These are phyloP conservation scores for Umimayanthus chanpuru DNA, from an alignment of 92 coral and sea anemone species.

Conservation along the genomic window DNA sequence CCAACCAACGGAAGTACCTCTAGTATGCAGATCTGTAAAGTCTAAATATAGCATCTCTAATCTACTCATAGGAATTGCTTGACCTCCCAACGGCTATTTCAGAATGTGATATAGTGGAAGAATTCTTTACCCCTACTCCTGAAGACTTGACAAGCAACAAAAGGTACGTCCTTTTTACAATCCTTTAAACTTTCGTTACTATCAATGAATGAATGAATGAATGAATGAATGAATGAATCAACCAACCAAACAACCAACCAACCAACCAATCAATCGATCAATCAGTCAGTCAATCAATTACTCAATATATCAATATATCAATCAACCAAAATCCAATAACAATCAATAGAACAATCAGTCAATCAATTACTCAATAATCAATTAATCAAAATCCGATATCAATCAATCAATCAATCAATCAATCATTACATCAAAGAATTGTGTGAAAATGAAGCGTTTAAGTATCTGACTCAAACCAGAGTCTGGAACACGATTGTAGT, in stretches of 20 bases:
- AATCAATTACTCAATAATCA: not conserved
- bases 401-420: too few species aligned
- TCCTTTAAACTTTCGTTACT: not conserved
- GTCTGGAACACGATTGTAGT: too few species aligned
- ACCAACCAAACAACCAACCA: not conserved
- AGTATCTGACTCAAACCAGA: too few species aligned
- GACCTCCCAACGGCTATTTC: constrained; percentile 36
- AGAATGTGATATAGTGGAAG: constrained; percentile 29
- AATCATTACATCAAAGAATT: too few species aligned
- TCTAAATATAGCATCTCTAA: not conserved
- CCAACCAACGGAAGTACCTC: not conserved
- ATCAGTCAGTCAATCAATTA: not conserved
- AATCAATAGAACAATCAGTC: too few species aligned
- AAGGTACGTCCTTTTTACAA: not conserved
- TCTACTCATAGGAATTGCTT: not conserved
- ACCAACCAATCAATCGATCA: not conserved
- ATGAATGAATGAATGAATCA: not conserved
- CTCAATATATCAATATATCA: not conserved
- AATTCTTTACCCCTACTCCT: constrained; percentile 53
- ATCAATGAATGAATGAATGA: not conserved
- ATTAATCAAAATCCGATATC: too few species aligned
- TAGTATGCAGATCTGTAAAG: not conserved
- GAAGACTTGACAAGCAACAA: constrained; percentile 53
- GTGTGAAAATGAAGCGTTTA: too few species aligned
- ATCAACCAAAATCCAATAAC: too few species aligned